phyloP scores from a whole-genome alignment of 2,888 invertebrate species.

The Metopia argyrocephala region DNA sequence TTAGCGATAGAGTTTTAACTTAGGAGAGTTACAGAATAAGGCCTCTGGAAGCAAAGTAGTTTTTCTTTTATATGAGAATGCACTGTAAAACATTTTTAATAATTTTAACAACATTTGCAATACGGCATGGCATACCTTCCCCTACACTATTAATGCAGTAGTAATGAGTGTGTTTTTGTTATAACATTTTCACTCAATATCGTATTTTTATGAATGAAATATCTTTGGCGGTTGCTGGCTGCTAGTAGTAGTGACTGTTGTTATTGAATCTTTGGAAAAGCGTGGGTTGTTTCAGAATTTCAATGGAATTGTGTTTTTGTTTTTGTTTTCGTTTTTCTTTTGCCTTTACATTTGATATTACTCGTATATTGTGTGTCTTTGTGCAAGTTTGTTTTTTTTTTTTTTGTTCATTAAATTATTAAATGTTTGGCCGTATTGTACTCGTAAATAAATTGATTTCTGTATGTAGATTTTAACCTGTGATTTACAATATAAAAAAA shows the following conservation, averaged over 20 bases:
- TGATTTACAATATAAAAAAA: slow-evolving; percentile 28
- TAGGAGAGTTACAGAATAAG: too few species aligned
- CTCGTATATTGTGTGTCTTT: too few species aligned
- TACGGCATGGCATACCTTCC: too few species aligned
- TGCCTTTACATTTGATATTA: too few species aligned
- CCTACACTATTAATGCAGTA: too few species aligned
- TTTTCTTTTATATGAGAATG: too few species aligned
- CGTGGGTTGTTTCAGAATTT: slow-evolving; percentile 43
- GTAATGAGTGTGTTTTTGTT: too few species aligned
- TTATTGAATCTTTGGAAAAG: neutral
- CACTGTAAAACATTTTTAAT: too few species aligned
- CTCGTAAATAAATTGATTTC: neutral
- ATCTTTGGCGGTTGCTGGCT: neutral
- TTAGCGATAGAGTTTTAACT: too few species aligned
- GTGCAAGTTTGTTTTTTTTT: slow-evolving; percentile 10
- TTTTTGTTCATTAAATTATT: neutral
- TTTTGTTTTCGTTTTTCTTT: neutral
- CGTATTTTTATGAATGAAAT: slow-evolving; percentile 56
- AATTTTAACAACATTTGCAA: too few species aligned
- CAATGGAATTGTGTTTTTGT: neutral
- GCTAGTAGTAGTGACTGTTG: neutral
- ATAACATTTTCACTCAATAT: neutral
- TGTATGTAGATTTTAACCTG: slow-evolving; percentile 36
- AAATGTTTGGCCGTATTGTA: neutral
- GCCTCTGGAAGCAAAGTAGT: too few species aligned